Evolutionary conservation across 2,797 vertebrate species (phyloP), one percentile per base, ranked within the genome.

Genomic region (Echeneis naucrates): DNA sequence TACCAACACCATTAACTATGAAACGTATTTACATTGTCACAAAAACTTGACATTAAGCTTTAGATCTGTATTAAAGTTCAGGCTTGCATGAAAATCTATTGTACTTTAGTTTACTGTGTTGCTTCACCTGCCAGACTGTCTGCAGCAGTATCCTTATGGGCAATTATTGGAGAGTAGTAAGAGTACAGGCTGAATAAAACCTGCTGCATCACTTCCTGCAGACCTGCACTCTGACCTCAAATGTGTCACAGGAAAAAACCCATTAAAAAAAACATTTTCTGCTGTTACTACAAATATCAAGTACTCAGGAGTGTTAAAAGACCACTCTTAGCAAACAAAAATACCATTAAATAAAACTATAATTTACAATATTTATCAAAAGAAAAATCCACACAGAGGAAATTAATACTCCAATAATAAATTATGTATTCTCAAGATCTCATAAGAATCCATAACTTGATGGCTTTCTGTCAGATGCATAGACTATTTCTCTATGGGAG

Each of bases 381-480:
- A 78, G 67, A 50, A 42, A 27, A 38, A 55, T 30, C 52, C 74
- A 83, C 69, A 82, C 66, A 78, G 27, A 77, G 75, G 32, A 74
- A 82, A 86, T 84, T 54, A 82, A 71, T 77, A 80, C 67, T 78
- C 65, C 57, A 73, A 57, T 68, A 87, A 85, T 85, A 87, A 83
- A 78, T 80, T 61, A 82, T 82, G 79, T 70, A 80, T 80, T 85
- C 79, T 85, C 72, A 70, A 78, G 70, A 77, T 72, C 55, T 75
- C 78, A 77, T 59, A 64, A 83, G 75, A 83, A 85, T 84, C 64
- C 59, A 77, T 60, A 84, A 58, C 14, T 72, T 80, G 67, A 93
- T 92, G 91, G 90, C 89, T 92, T 89, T 72, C 65, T 74, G 65
- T 88, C 80, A 87, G 85, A 86, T 88, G 88, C 87, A 92, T 87